Conservation (phyloP, 1,140 invertebrate genomes). For the Zaprionus ghesquierei region DNA sequence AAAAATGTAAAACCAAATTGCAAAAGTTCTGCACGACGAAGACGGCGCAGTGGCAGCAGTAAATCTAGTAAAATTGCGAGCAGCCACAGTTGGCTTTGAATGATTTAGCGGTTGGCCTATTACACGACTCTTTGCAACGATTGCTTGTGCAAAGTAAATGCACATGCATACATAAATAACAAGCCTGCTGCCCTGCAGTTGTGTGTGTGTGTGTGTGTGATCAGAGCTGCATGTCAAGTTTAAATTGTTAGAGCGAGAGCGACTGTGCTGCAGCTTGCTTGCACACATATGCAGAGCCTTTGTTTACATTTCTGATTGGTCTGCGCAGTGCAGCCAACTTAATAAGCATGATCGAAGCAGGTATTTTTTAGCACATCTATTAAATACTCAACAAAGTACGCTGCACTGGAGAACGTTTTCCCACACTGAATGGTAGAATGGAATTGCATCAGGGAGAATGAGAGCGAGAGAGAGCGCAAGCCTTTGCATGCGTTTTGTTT, state of each 20-base stretch:
- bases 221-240: neutral
- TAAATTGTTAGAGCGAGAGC: neutral
- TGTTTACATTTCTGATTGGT: no score
- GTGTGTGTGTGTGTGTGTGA: no score
- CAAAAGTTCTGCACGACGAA: constrained; percentile 27
- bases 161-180: neutral
- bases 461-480: no score
- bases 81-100: neutral
- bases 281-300: neutral
- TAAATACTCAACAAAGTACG: no score
- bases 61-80: constrained; percentile 24
- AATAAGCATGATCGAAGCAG: no score
- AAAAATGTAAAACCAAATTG: constrained; percentile 52
- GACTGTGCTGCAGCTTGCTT: neutral
- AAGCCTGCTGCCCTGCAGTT: neutral
- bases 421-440: no score
- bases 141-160: neutral
- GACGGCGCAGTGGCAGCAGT: constrained; percentile 9
- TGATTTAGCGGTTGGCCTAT: neutral
- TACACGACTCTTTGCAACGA: neutral
- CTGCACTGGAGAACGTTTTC: no score
- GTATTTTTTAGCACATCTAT: no score
- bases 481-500: neutral
- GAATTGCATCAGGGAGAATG: no score
- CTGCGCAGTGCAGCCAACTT: no score